Percentiles rank a stretch among this genome's conserved stretches.
Conservation (phyloP, 2,113 vertebrate species). For the Irena cyanogastra region DNA sequence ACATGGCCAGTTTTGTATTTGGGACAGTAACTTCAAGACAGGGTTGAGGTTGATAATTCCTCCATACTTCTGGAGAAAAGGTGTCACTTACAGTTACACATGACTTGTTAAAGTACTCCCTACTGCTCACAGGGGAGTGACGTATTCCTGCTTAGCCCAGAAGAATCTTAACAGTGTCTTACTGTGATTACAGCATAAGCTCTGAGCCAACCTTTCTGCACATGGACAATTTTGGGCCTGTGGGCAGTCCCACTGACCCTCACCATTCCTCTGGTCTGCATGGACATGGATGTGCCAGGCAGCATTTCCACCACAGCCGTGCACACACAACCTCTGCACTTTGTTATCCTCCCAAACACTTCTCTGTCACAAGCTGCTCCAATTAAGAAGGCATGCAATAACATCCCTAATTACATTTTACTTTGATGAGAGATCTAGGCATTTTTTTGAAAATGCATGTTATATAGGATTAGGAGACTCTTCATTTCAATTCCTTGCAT, state of each 20-base stretch:
- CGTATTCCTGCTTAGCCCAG: background rate
- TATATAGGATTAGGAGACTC: slow-evolving; percentile 1
- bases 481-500: slow-evolving; percentile 51
- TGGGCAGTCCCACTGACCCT: background rate
- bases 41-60: background rate
- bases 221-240: rapidly evolving
- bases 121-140: background rate
- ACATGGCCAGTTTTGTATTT: rapidly evolving
- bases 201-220: background rate
- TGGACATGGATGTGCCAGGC: rapidly evolving
- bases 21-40: background rate
- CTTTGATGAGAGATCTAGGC: slow-evolving; percentile 65
- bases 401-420: slow-evolving; percentile 47
- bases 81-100: background rate
- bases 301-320: background rate
- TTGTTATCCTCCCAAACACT: slow-evolving; percentile 22
- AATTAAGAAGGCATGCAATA: slow-evolving; percentile 59
- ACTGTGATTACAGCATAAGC: background rate
- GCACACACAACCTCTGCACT: background rate
- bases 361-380: slow-evolving; percentile 46
- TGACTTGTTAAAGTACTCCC: background rate
- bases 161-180: background rate
- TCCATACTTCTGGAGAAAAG: background rate
- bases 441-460: background rate
- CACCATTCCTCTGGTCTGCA: background rate